Base-by-base conservation (phyloP, 2,113 vertebrate genomes). In the Leptosomus discolor region DNA sequence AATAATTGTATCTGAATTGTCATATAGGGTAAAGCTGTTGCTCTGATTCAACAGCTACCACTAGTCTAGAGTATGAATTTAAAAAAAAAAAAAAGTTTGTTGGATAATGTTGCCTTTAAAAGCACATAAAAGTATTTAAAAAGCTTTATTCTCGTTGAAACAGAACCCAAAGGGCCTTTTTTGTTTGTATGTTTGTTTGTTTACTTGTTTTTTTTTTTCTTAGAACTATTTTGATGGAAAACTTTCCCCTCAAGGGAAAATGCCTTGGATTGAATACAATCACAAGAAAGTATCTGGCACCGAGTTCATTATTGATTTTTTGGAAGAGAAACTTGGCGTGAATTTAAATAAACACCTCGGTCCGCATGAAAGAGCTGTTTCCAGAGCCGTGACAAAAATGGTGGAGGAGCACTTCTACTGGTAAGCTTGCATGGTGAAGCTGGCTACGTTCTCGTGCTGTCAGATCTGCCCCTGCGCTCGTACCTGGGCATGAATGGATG, bases 261-360 rank as follows among this genome's bases (percentile, higher is more conserved):
- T 99, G 99, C 99, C 99, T 73, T 99, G 99, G 99, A 99, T 99
- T 73, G 99, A 99, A 98, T 99, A 99, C 98, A 99, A 99, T 97
- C 98, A 99, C 65, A 98, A 99, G 97, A 99, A 99, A 82, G 99
- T 99, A 41, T 99, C 99, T 71, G 99, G 99, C 87, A 99, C 99
- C 2, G 99, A 99, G 97, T 99, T 99, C 95, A 99, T 99, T 74
- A 99, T 99, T 82, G 99, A 99, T 96, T 99, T 99, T 92, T 98
- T 99, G 98, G 99, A 99, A 97, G 99, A 99, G 97, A 99, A 99
- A 85, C 99, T 99, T 95, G 99, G 99, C 34, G 98, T 99, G 94
- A 99, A 99, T 97, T 98, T 99, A 92, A 99, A 99, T 96, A 99
- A 98, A 96, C 98, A 99, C 97, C 98, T 99, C 56, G 99, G 98